Base-by-base conservation (phyloP, 1,140 invertebrate species). In the Eufriesea mexicana region DNA sequence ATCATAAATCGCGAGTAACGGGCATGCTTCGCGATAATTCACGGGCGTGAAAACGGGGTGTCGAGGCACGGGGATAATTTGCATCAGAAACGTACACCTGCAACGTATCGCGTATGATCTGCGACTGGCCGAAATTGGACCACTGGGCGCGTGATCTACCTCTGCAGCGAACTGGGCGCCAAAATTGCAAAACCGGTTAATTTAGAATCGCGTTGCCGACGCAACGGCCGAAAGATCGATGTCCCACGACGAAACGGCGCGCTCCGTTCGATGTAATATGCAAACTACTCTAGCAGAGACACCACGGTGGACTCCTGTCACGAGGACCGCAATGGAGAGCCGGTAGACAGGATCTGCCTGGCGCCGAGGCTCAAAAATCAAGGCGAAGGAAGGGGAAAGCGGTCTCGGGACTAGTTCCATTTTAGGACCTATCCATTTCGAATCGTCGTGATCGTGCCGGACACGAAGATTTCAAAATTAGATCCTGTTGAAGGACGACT, bases 111-210 rank as follows among this genome's bases (percentile, higher is more conserved):
- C 18, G 42, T 10, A 28, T 28, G 23, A 66, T 28, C 54, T 35
- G 35, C 35, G 66, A 5, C 66, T 35, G 42, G 20, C 25, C 64
- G 72, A 86, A 84, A 87, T 64, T 86, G 85, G 68, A 84, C 45
- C 81, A 64, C 23, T 16, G 35, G 14, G 16, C 20, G 54, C 16
- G 70, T 10, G 70, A 83, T 66, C 47, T 73, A n/a, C n/a, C n/a
- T 67, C 67, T 8, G 12, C 74, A 42, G 28, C 62, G 81, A 80
- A 72, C 74, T n/a, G n/a, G 86, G 76, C 81, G 85, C 85, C 76
- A 79, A 86, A 84, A 87, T 86, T 84, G 61, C 82, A 49, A 79
- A 86, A 86, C 77, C 72, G 85, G 47, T 73, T 77, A 87, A 87
- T 76, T 86, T 83, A 79, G 86, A 84, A 77, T 78, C 67, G 79